Evolutionary conservation across 2,888 invertebrate genomes (phyloP).

Genomic region (Entomobrya proxima): DNA sequence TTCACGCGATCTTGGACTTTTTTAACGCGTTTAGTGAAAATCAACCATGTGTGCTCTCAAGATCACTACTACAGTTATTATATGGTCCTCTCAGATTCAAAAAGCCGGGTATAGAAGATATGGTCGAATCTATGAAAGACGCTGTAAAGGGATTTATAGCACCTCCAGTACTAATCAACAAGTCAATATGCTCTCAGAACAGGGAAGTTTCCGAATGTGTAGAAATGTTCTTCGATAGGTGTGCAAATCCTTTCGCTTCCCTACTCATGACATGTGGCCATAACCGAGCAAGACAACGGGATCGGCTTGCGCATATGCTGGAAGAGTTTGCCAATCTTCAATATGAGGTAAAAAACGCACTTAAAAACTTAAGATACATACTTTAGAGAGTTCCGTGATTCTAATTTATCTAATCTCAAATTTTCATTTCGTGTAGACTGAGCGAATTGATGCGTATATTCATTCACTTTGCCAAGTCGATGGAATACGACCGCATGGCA

Average conservation of each 20-base stretch:
- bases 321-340: conserved; percentile 94
- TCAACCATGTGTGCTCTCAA: conserved; percentile 92
- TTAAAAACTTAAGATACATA: neutral
- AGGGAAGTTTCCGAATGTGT: conserved; percentile 89
- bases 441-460: conserved; percentile 90
- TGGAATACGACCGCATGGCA: conserved; percentile 84
- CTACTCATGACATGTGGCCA: conserved; percentile 94
- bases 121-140: conserved; percentile 90
- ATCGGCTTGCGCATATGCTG: conserved; percentile 91
- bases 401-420: neutral
- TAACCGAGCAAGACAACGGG: conserved; percentile 95
- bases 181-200: conserved; percentile 83
- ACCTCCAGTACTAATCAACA: conserved; percentile 90
- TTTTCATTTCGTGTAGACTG: conserved; percentile 82
- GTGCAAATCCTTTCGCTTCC: conserved; percentile 90
- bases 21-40: conserved; percentile 94
- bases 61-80: conserved; percentile 91
- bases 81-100: conserved; percentile 81
- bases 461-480: conserved; percentile 85
- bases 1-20: conserved; percentile 83
- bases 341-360: conserved; percentile 90
- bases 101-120: conserved; percentile 82
- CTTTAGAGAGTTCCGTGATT: neutral
- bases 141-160: conserved; percentile 92
- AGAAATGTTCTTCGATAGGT: conserved; percentile 91